Base-by-base conservation (phyloP, 2,113 vertebrate genomes). In the Rhegmatorhina hoffmannsi region DNA sequence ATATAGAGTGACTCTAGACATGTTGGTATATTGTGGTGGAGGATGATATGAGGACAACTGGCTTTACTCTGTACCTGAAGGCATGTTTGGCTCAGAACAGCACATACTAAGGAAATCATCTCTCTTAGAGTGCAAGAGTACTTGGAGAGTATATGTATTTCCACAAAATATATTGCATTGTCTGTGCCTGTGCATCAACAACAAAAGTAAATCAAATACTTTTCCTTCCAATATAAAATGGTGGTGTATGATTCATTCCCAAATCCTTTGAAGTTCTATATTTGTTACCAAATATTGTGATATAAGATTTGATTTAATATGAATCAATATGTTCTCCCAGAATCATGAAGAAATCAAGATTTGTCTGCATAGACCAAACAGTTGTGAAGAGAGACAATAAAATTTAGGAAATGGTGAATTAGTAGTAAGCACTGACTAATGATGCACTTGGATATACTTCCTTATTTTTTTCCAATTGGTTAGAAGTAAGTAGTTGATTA, bases 401-500 rank as follows among this genome's bases (percentile, higher is more conserved):
- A 40, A 69, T 52, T 52, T 43, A 53, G 12, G 23, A 80, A 75
- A 79, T 36, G 72, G 12, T 20, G 29, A 43, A 17, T 66, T 59
- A 66, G 49, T 76, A 87, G 18, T 53, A 89, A 89, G 47, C 34
- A 55, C 33, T 44, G 49, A 64, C 49, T 82, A 90, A 87, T 84
- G 34, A 91, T 66, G 29, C 14, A 67, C 59, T 90, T 62, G 25
- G 43, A 46, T 64, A 59, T 84, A 80, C 29, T 50, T 77, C 63
- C 2, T 24, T 44, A 26, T 43, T 55, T 50, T 44, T 79, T 66
- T 9, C 3, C 4, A 62, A 7, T 38, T 5, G 4, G 31, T 78
- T 89, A 73, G 25, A 95, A 90, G 7, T 63, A 89, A 91, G 68
- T 56, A 72, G 36, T 52, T 89, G 56, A 82, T 78, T 89, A 74